Evolutionary conservation across 2,888 invertebrate genomes (phyloP), one percentile per base, ranked within the genome.

Genomic region (Lysandra bellargus): DNA sequence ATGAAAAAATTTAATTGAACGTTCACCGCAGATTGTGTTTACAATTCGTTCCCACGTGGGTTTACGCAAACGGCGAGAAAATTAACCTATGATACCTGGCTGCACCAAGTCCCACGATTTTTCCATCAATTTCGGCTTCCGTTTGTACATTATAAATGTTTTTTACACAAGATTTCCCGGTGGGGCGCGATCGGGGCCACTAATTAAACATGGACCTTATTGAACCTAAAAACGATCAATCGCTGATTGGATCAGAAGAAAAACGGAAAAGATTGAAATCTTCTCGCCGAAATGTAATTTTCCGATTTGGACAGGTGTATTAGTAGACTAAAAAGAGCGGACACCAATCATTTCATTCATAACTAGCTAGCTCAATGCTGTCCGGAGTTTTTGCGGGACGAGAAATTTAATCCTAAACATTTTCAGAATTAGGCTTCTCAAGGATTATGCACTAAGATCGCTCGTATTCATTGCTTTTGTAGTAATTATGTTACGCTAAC

Each of bases 1-100:
- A 74, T 44, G 74, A 44, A 74, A 74, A 74, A 74, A 44, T 44
- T 44, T 9, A 4, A 74, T 69, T 69, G 69, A 74, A 74, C n/a
- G 74, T 74, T 78, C 72, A 33, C 33, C 78, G 72, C 30, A 78
- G 64, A 69, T 69, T 78, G 78, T 78, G 33, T 78, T 78, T 78
- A 73, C 78, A 49, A 33, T 57, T 44, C 73, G 37, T n/a, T 73
- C 73, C 72, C 78, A 73, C 53, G 37, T 78, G 37, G 78, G 57
- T 72, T 72, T 72, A n/a, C 57, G 73, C 78, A 78, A 78, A 73
- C 78, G 78, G 30, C 69, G 53, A 57, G 57, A 78, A 78, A 78
- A 73, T 73, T 78, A 73, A 72, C 72, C 69, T 49, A 78, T 78
- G 61, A 64, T 61, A 64, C 14, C 44, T 40, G 40, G 23, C n/a